Conservation (phyloP, 2,113 vertebrate genomes). For the Spea bombifrons region DNA sequence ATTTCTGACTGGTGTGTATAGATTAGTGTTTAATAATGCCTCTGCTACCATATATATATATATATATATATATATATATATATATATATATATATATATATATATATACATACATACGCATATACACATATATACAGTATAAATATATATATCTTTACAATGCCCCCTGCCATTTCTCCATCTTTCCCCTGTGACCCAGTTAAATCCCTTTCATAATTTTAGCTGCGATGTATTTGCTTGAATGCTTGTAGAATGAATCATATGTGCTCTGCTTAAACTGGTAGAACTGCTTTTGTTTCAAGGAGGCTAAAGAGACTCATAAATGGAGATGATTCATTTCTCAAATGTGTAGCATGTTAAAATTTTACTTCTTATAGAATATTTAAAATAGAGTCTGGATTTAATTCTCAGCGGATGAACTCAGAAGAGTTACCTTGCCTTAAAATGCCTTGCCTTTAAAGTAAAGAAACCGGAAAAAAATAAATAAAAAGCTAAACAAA, state of each 20-base stretch:
- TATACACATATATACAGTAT: too few relatives aligned
- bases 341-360: constrained; percentile 15
- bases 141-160: not conserved
- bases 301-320: constrained; percentile 38
- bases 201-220: constrained; percentile 9
- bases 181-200: constrained; percentile 13
- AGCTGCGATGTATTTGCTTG: constrained; percentile 1
- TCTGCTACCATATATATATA: too few relatives aligned
- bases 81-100: too few relatives aligned
- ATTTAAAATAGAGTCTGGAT: constrained; percentile 4
- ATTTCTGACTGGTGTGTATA: too few relatives aligned
- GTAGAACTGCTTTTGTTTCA: constrained; percentile 40
- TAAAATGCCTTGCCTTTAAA: constrained; percentile 3
- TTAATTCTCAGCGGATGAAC: not conserved
- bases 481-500: not conserved
- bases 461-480: not conserved
- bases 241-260: constrained; percentile 41
- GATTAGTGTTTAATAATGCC: too few relatives aligned
- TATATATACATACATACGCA: too few relatives aligned
- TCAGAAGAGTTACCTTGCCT: not conserved
- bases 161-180: not conserved
- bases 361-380: constrained; percentile 18
- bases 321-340: constrained; percentile 44
- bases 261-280: constrained; percentile 22
- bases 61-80: too few relatives aligned